Evolutionary conservation across 1,140 invertebrate genomes (phyloP).

Genomic region (Diorhabda sublineata): DNA sequence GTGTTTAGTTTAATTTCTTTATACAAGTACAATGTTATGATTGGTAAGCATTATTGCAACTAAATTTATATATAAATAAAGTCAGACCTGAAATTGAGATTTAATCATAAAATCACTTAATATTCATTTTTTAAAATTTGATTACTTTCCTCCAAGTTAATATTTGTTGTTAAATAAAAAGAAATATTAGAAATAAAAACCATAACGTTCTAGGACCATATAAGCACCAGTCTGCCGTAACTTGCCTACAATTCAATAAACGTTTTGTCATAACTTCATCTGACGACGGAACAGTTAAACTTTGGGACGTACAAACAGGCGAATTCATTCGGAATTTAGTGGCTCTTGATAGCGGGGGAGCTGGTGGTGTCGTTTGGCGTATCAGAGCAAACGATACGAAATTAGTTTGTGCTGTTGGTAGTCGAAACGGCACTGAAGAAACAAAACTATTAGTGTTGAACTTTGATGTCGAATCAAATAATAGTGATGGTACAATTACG

Average conservation of each 20-base stretch:
- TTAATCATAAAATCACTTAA: no score
- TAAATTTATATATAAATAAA: no score
- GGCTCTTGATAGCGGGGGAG: constrained; percentile 88
- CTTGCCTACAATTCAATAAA: constrained; percentile 95
- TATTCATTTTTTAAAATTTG: not conserved
- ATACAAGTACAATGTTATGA: no score
- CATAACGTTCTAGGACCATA: constrained; percentile 67
- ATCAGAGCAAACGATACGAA: constrained; percentile 94
- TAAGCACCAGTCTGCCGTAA: constrained; percentile 97
- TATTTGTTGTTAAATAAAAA: no score
- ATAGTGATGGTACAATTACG: not conserved
- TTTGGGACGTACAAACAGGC: constrained; percentile 95
- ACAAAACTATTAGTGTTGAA: constrained; percentile 97
- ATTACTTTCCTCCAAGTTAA: not conserved
- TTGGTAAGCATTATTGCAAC: no score
- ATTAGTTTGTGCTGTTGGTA: constrained; percentile 96
- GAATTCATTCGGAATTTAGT: constrained; percentile 96
- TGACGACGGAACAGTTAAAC: constrained; percentile 97
- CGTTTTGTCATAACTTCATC: constrained; percentile 99
- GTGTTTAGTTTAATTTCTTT: no score
- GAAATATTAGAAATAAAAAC: no score
- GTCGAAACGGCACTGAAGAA: constrained; percentile 96
- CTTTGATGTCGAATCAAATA: constrained; percentile 76
- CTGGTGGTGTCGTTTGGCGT: constrained; percentile 97
- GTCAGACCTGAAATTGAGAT: no score